These are phyloP conservation scores for Rhodinocichla rosea DNA, from an alignment of 2,113 vertebrate species.

Conservation along the genomic window DNA sequence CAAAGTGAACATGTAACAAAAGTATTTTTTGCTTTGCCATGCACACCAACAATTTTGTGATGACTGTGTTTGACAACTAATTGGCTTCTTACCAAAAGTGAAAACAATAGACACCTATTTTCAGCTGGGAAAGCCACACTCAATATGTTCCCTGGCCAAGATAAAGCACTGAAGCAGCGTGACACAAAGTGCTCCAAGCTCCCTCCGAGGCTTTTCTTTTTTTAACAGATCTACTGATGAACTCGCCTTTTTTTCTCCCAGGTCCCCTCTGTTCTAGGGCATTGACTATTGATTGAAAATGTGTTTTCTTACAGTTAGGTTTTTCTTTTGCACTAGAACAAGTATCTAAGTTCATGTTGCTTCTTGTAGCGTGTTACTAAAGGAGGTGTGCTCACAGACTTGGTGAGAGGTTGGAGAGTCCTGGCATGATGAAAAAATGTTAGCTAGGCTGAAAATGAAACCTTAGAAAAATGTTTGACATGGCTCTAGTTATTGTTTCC, in stretches of 20 bases:
- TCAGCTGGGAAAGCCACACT: slow-evolving; percentile 36
- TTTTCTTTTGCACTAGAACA: not conserved
- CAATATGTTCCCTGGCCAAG: not conserved
- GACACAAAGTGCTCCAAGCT: not conserved
- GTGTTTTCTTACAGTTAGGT: not conserved
- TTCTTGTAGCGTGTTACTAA: not conserved
- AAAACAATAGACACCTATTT: slow-evolving; percentile 40
- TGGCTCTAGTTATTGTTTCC: not conserved
- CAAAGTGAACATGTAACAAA: not conserved
- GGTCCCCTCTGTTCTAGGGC: not conserved
- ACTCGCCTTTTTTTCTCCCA: not conserved
- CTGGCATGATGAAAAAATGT: not conserved
- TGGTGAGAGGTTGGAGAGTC: not conserved
- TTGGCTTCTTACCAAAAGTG: slow-evolving; percentile 7
- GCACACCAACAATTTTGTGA: not conserved
- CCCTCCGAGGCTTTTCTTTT: not conserved
- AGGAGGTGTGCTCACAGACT: not conserved
- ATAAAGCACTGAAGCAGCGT: not conserved
- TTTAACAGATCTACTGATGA: not conserved
- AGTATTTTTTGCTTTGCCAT: not conserved
- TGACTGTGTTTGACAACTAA: not conserved
- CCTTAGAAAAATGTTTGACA: not conserved
- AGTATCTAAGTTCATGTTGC: not conserved
- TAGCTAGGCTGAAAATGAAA: not conserved
- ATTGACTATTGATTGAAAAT: not conserved